These are phyloP conservation scores for Hemistola chrysoprasaria DNA, from an alignment of 2,888 invertebrate genomes.

Conservation along the genomic window DNA sequence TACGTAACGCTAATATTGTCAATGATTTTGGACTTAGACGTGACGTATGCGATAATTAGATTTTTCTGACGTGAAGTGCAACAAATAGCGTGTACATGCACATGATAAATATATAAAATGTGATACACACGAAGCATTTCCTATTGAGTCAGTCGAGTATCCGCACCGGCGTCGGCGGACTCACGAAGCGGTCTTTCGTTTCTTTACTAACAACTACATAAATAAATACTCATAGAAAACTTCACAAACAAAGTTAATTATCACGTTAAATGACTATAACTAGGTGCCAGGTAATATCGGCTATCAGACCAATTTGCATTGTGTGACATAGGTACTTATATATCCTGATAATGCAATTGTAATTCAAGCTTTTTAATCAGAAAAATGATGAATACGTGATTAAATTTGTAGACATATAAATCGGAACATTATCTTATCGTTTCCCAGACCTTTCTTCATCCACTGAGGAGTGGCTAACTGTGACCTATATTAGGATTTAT, in stretches of 20 bases:
- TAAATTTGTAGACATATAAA: constrained; percentile 22
- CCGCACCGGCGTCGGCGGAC: constrained; percentile 14
- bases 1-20: too few relatives aligned
- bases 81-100: too few relatives aligned
- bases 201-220: too few relatives aligned
- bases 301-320: constrained; percentile 28
- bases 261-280: constrained; percentile 26
- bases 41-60: too few relatives aligned
- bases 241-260: constrained; percentile 15
- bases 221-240: too few relatives aligned
- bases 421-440: constrained; percentile 16
- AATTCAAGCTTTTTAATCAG: constrained; percentile 19
- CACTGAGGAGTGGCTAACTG: constrained; percentile 3
- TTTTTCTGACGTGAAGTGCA: too few relatives aligned
- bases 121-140: constrained; percentile 14
- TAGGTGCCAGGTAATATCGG: constrained; percentile 26
- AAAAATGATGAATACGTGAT: constrained; percentile 22
- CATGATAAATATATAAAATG: not conserved
- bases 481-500: not conserved
- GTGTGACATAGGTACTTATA: too few relatives aligned
- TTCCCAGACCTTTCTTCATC: constrained; percentile 18
- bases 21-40: too few relatives aligned
- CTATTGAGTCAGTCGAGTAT: constrained; percentile 25
- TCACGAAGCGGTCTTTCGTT: too few relatives aligned
- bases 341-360: constrained; percentile 24